Evolutionary conservation across 2,113 vertebrate species (phyloP).

Genomic region (Stigmatopora argus): DNA sequence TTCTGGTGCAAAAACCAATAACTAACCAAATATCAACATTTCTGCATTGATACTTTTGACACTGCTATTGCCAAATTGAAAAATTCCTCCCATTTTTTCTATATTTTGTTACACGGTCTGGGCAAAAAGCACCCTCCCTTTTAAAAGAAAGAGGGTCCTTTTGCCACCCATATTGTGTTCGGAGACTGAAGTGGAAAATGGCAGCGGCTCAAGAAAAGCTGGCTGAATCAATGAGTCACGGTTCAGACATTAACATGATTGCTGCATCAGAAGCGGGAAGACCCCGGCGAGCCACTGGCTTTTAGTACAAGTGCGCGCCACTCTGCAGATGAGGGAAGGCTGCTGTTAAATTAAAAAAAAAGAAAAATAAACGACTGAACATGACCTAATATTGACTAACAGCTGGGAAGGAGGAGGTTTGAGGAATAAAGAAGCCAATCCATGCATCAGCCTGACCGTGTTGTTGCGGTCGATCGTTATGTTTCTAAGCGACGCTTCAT

Average conservation of each 20-base stretch:
- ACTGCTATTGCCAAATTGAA: no score
- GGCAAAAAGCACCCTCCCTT: not conserved
- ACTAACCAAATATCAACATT: no score
- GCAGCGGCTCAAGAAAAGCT: conserved; percentile 23
- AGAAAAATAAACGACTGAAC: conserved; percentile 8
- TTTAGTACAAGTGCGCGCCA: conserved; percentile 25
- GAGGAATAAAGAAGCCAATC: conserved; percentile 17
- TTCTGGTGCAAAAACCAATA: no score
- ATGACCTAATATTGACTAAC: not conserved
- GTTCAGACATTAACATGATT: conserved; percentile 55
- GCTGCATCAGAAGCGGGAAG: conserved; percentile 53
- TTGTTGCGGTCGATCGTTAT: conserved; percentile 2
- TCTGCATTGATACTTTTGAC: no score
- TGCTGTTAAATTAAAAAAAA: conserved; percentile 10
- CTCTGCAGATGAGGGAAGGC: conserved; percentile 1
- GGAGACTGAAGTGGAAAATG: conserved; percentile 5
- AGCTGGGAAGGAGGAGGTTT: not conserved
- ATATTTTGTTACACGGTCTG: not conserved
- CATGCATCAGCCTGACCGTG: conserved; percentile 4
- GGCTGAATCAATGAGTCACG: conserved; percentile 58
- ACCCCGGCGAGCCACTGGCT: conserved; percentile 17
- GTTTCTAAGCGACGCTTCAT: conserved; percentile 35
- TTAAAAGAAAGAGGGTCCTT: conserved; percentile 23
- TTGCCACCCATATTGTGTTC: not conserved
- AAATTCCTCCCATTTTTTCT: no score